Evolutionary conservation across 2,888 invertebrate genomes (phyloP).

Genomic region (Mellilla xanthometata): DNA sequence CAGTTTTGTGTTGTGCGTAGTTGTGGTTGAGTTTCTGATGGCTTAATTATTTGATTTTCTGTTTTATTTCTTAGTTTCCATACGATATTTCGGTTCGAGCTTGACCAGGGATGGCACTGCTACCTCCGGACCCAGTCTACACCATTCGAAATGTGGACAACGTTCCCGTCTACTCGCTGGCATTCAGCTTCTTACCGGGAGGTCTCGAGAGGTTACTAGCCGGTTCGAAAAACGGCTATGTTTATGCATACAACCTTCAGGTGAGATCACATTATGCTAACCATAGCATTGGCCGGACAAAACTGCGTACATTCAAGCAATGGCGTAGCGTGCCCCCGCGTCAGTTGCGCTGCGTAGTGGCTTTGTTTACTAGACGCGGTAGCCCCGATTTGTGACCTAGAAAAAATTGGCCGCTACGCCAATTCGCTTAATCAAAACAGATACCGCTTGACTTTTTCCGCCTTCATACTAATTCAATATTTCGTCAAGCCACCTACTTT

Average conservation of each 20-base stretch:
- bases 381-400: constrained; percentile 71
- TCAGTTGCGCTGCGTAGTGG: constrained; percentile 41
- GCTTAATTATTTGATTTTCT: constrained; percentile 76
- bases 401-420: constrained; percentile 41
- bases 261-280: constrained; percentile 75
- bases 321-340: constrained; percentile 32
- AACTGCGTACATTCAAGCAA: constrained; percentile 40
- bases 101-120: constrained; percentile 85
- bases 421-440: constrained; percentile 33
- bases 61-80: constrained; percentile 71
- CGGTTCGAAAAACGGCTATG: constrained; percentile 88
- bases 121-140: constrained; percentile 91
- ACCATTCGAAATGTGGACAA: constrained; percentile 87
- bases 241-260: constrained; percentile 91
- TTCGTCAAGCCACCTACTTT: neutral
- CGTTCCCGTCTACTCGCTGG: constrained; percentile 87
- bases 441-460: constrained; percentile 18
- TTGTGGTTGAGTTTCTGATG: constrained; percentile 78
- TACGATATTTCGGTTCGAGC: constrained; percentile 72
- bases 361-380: constrained; percentile 57
- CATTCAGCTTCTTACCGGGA: constrained; percentile 84
- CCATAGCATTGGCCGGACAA: constrained; percentile 43
- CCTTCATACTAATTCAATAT: constrained; percentile 8
- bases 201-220: constrained; percentile 86
- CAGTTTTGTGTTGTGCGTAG: constrained; percentile 83